Evolutionary conservation across 2,888 invertebrate species (phyloP).

Genomic region (Herminia tarsipennalis): DNA sequence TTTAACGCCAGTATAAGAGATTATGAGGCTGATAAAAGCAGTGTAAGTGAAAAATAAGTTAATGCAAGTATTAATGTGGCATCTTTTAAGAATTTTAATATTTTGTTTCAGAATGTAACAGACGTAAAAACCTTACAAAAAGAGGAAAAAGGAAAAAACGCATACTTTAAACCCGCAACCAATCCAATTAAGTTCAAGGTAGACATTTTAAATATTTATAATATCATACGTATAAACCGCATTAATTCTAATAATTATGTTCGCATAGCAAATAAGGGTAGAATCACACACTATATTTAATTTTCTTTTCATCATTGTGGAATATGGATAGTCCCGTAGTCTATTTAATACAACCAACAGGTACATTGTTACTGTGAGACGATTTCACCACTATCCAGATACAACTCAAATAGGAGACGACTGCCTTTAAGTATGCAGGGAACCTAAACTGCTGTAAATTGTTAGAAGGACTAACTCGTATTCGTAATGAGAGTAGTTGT

Average conservation of each 20-base stretch:
- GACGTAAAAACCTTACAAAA: conserved; percentile 70
- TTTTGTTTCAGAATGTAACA: conserved; percentile 64
- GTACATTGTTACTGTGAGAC: no score
- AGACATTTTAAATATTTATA: conserved; percentile 22
- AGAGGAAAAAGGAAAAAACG: conserved; percentile 57
- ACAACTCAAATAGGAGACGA: background rate
- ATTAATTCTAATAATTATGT: no score
- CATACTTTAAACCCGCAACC: conserved; percentile 54
- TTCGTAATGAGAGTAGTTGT: conserved; percentile 32
- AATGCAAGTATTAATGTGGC: background rate
- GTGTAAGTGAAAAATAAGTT: conserved; percentile 53
- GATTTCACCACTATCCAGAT: no score
- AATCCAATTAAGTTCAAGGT: conserved; percentile 67
- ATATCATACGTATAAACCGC: background rate
- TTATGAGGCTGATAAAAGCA: conserved; percentile 55
- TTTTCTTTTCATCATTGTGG: no score
- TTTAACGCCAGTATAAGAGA: conserved; percentile 70
- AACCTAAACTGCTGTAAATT: conserved; percentile 9
- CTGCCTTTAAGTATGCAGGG: conserved; percentile 5
- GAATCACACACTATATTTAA: no score
- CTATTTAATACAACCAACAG: no score
- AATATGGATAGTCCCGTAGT: no score
- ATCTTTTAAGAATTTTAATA: background rate
- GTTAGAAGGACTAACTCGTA: conserved; percentile 30
- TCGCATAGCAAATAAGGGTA: no score